Percentiles rank a stretch among this genome's conserved stretches.
These are phyloP conservation scores for Venturia canescens DNA, from an alignment of 1,140 invertebrate species.

Conservation along the genomic window DNA sequence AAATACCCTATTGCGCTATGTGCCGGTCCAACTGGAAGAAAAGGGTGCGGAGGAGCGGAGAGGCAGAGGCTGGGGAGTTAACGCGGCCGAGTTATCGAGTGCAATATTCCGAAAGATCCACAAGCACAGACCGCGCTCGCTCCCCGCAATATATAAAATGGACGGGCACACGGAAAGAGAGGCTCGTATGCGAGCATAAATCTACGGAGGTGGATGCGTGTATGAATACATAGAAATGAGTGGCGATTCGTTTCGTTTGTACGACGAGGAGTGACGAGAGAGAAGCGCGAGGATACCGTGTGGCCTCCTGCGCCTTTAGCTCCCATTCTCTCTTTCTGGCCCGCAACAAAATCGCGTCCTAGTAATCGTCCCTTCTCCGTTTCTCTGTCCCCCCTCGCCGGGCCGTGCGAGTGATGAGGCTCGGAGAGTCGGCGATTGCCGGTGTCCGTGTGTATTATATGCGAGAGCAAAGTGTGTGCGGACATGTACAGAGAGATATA, in stretches of 20 bases:
- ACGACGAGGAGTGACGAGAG: conserved; percentile 6
- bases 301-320: neutral
- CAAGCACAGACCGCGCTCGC: neutral
- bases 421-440: neutral
- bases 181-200: neutral
- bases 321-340: neutral
- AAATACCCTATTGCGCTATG: too few species aligned
- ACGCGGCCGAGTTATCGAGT: conserved; percentile 36
- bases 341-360: neutral
- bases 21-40: too few species aligned
- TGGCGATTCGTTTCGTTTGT: neutral
- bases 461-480: conserved; percentile 50
- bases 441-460: conserved; percentile 5
- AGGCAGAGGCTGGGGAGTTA: conserved; percentile 13
- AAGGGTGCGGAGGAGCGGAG: neutral
- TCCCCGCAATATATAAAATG: too few species aligned
- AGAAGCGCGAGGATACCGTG: conserved; percentile 20
- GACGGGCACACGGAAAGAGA: neutral
- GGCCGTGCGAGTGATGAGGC: neutral
- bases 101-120: neutral
- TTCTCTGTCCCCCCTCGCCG: neutral
- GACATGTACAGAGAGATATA: neutral
- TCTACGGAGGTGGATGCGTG: neutral
- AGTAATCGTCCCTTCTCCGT: neutral
- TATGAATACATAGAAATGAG: neutral